Conservation (phyloP, 2,888 invertebrate species). For the Trichogramma evanescens region DNA sequence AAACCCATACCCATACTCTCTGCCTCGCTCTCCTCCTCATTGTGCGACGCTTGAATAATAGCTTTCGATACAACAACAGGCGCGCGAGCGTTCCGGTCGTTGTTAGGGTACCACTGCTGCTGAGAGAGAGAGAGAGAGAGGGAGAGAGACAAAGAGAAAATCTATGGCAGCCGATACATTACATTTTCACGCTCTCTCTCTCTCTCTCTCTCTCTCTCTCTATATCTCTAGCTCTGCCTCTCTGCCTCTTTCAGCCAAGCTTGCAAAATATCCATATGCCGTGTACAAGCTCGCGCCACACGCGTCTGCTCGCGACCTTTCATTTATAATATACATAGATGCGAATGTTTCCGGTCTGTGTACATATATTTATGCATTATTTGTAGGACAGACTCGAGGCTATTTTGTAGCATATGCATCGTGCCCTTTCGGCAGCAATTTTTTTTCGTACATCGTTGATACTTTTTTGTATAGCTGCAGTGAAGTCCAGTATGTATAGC, state of each 20-base stretch:
- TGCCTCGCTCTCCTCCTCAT: conserved; percentile 11
- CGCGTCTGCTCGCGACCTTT: conserved; percentile 4
- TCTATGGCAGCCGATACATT: conserved; percentile 20
- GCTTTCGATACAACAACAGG: conserved; percentile 19
- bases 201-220: not conserved
- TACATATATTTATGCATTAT: not conserved
- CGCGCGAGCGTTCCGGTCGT: not conserved
- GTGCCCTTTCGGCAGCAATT: not conserved
- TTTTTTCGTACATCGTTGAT: not conserved
- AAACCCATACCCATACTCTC: not conserved
- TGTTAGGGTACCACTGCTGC: too few relatives aligned
- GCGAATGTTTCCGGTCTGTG: conserved; percentile 10
- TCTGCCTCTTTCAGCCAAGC: not conserved
- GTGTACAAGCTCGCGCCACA: not conserved
- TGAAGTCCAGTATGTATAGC: too few relatives aligned
- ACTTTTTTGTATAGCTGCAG: not conserved
- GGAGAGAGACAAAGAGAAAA: conserved; percentile 2
- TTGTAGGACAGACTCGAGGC: too few relatives aligned
- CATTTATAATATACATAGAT: conserved; percentile 3
- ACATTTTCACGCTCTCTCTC: conserved; percentile 9
- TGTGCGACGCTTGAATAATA: conserved; percentile 23
- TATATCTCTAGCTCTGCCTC: not conserved
- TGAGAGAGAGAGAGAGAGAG: not conserved
- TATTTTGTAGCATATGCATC: not conserved
- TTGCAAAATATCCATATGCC: conserved; percentile 18